phyloP scores from a whole-genome alignment of 2,888 invertebrate genomes.

The Macrosiphum euphorbiae region DNA sequence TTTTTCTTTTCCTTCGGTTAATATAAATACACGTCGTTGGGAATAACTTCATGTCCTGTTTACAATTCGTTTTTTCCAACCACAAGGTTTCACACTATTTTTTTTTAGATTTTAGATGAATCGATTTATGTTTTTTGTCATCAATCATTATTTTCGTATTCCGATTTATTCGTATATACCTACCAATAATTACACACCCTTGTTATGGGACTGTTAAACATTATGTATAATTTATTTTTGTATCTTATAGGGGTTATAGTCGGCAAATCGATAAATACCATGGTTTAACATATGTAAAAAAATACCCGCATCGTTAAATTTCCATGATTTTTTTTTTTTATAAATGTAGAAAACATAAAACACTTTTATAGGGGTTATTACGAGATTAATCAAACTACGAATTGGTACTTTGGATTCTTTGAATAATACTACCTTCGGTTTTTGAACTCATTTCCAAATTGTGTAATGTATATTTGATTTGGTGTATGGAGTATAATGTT shows the following conservation, averaged over 20 bases:
- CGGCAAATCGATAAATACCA: not conserved
- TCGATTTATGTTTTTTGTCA: not conserved
- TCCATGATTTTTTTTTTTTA: not conserved
- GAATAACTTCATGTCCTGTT: not conserved
- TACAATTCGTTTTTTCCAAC: not conserved
- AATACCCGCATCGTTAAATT: conserved; percentile 31
- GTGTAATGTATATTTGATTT: not conserved
- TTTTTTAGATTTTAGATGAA: not conserved
- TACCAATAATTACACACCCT: not conserved
- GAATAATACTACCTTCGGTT: not conserved
- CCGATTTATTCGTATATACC: not conserved
- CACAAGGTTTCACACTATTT: not conserved
- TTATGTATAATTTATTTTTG: conserved; percentile 8
- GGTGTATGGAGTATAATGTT: not conserved
- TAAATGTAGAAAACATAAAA: not conserved
- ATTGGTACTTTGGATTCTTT: conserved; percentile 15
- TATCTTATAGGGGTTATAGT: not conserved
- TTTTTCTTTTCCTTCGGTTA: not conserved
- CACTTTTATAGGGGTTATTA: not conserved
- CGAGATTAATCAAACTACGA: not conserved
- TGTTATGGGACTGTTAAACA: conserved; percentile 26
- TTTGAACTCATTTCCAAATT: not conserved
- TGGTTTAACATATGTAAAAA: not conserved
- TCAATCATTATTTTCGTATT: not conserved
- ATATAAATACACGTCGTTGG: not conserved